phyloP scores from a whole-genome alignment of 2,113 vertebrate genomes.

The Rhipidura dahli region DNA sequence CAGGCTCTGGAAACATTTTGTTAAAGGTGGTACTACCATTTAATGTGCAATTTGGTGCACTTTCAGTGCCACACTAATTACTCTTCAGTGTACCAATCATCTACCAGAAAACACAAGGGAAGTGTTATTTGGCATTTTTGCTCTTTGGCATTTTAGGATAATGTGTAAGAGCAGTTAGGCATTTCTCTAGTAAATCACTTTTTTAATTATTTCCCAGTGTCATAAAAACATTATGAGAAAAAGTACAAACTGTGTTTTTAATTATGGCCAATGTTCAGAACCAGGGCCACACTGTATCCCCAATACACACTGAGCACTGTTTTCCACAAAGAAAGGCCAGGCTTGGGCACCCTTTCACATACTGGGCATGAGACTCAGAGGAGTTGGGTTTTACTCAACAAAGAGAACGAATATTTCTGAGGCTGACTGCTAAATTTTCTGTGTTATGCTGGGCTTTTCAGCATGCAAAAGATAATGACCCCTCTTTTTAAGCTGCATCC shows the following conservation, averaged over 20 bases:
- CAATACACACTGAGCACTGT: not conserved
- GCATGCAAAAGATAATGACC: not conserved
- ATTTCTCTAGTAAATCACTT: not conserved
- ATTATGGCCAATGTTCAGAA: not conserved
- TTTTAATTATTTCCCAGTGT: not conserved
- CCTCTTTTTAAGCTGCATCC: not conserved
- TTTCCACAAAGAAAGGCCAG: not conserved
- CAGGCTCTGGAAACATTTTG: not conserved
- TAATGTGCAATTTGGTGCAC: not conserved
- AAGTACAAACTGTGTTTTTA: not conserved
- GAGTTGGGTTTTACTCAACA: not conserved
- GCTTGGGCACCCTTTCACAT: not conserved
- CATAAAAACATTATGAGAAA: not conserved
- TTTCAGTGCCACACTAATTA: not conserved
- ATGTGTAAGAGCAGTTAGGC: not conserved
- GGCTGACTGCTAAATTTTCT: not conserved
- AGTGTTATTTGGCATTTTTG: not conserved
- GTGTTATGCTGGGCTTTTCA: not conserved
- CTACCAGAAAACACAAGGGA: not conserved
- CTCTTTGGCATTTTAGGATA: not conserved
- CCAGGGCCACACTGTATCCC: not conserved
- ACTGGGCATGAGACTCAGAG: not conserved
- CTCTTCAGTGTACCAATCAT: not conserved
- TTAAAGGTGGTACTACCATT: not conserved
- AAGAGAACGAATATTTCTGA: not conserved